Evolutionary conservation across 37 sponge, comb jelly and placozoan genomes (phyloP).

Genomic region (Chondrilla cf. caribensis): DNA sequence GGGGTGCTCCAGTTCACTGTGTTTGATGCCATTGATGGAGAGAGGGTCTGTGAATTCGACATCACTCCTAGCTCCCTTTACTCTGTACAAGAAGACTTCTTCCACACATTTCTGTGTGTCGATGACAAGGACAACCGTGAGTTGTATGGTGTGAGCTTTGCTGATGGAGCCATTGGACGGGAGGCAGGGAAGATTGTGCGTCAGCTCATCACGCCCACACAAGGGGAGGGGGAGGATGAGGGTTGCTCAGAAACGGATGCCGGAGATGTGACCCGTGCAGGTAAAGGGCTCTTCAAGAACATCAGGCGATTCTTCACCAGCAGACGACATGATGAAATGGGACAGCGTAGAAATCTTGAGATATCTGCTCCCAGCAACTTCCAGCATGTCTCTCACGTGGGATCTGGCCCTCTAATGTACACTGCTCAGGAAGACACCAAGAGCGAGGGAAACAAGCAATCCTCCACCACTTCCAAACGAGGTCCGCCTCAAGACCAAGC

Average conservation of each 20-base stretch:
- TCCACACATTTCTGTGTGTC: constrained; percentile 12
- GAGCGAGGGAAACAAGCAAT: too few relatives aligned
- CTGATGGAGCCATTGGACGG: neutral
- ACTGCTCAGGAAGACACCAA: neutral
- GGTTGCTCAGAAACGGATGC: neutral
- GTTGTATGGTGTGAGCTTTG: neutral
- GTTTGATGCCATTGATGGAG: neutral
- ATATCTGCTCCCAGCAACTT: constrained; percentile 1
- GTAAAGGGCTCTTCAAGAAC: neutral
- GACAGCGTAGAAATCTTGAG: neutral
- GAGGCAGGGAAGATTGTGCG: neutral
- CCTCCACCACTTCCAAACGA: neutral
- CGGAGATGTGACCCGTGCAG: neutral
- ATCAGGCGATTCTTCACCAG: neutral
- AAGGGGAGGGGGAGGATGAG: neutral
- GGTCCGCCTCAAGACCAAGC: neutral
- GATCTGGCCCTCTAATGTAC: neutral
- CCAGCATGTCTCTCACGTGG: neutral
- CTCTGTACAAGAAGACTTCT: neutral
- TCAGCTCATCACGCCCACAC: neutral
- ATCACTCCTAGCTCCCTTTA: neutral
- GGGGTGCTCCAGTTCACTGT: neutral
- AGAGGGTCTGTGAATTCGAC: neutral
- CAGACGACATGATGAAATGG: neutral
- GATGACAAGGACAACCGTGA: neutral